Conservation (phyloP, 2,797 vertebrate genomes). For the Capromys pilorides region DNA sequence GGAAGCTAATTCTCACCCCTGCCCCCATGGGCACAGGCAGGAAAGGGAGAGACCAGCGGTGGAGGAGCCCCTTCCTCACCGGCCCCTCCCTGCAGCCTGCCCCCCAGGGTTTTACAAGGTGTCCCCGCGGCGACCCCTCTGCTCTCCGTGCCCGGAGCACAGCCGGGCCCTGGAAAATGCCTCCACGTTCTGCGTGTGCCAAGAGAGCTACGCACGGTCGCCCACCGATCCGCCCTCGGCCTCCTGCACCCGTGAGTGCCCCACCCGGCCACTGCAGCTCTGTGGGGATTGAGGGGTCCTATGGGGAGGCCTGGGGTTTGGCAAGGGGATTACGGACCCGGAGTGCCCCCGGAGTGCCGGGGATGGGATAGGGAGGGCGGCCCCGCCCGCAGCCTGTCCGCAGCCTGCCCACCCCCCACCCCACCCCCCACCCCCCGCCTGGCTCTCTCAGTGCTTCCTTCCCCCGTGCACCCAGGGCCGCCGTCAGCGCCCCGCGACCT, state of each 20-base stretch:
- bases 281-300: fast-evolving
- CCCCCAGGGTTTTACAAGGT: conserved; percentile 94
- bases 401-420: fast-evolving
- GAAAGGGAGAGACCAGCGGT: neutral
- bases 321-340: fast-evolving
- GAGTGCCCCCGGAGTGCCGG: fast-evolving
- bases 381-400: fast-evolving
- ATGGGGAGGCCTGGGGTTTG: neutral
- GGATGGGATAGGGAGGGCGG: neutral
- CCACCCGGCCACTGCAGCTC: fast-evolving
- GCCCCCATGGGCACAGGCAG: neutral
- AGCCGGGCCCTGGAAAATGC: conserved; percentile 94
- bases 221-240: conserved; percentile 92
- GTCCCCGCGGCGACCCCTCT: conserved; percentile 92
- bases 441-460: fast-evolving
- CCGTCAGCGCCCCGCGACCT: conserved; percentile 93
- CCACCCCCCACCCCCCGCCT: neutral
- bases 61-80: conserved; percentile 23
- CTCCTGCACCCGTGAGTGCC: conserved; percentile 92
- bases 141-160: conserved; percentile 94
- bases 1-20: neutral
- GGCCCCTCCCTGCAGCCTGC: conserved; percentile 88
- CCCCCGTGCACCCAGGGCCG: conserved; percentile 86
- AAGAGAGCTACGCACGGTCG: conserved; percentile 94
- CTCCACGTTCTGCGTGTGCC: conserved; percentile 91